Base-by-base conservation (phyloP, 2,113 vertebrate species). In the Salvelinus sp. region DNA sequence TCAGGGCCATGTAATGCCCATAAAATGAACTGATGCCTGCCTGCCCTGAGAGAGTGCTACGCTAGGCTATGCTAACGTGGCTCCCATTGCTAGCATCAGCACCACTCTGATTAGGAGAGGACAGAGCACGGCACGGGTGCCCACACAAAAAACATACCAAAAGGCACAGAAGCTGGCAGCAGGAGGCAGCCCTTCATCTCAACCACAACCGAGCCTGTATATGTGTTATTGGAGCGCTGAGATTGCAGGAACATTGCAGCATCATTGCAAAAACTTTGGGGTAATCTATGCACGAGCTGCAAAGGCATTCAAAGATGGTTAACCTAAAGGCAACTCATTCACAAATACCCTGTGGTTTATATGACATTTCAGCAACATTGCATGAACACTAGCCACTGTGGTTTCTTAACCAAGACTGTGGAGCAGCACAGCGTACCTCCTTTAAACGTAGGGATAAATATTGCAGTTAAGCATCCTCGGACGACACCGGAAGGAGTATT, bases 1-100 rank as follows among this genome's bases (percentile, higher is more conserved):
- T 65, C 80, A 80, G 79, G 70, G 67, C 63, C 71, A 62, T 75
- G 68, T 86, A 88, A 88, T 73, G 80, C 69, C 87, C 85, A 71
- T 90, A 79, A 89, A 89, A 91, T 88, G 77, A 91, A 78, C 68
- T 73, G 50, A 33, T 73, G 76, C 69, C 69, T 18, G 22, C 9
- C 25, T 18, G 22, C 9, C 23, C 58, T 23, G 47, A 28, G 74
- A 69, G 27, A 57, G 62, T 25, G 20, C 23, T 66, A 22, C 48
- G 68, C 13, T 44, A 47, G 16, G 30, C 18, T 44, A 6, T 0
- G 6, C 68, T 64, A 54, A 74, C 48, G 23, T 69, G 27, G 33
- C 12, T 33, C 23, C 79, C 16, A 69, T 38, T 60, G 38, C 58
- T 22, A 62, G 58, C 6, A n/a, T 69, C 48, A 33, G 13, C 71